These are phyloP conservation scores for Muntiacus muntjak DNA, from an alignment of 2,113 vertebrate species.

Conservation along the genomic window DNA sequence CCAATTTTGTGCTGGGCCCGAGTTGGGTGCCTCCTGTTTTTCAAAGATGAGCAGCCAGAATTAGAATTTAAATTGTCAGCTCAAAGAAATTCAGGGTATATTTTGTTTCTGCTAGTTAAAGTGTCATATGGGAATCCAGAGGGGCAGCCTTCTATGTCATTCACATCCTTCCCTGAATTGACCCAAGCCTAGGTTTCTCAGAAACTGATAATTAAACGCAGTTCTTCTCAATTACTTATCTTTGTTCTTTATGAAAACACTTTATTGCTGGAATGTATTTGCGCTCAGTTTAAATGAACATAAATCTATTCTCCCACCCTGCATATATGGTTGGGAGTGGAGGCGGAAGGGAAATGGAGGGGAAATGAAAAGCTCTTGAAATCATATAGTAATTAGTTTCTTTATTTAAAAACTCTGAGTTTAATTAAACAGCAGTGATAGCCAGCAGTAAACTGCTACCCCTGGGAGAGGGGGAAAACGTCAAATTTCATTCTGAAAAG, in stretches of 20 bases:
- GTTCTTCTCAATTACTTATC: neutral
- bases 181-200: neutral
- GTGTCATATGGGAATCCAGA: neutral
- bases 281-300: neutral
- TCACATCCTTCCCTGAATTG: neutral
- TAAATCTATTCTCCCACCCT: neutral
- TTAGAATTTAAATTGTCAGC: conserved; percentile 59
- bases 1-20: neutral
- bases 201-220: neutral
- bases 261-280: neutral
- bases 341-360: neutral
- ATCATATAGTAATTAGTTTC: conserved; percentile 43
- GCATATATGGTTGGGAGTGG: neutral
- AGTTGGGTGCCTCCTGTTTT: conserved; percentile 44
- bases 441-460: conserved; percentile 30
- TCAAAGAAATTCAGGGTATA: neutral
- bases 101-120: conserved; percentile 35
- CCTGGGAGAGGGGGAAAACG: neutral
- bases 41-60: conserved; percentile 49
- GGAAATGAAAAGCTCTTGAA: conserved; percentile 32
- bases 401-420: conserved; percentile 36
- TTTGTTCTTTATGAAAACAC: neutral
- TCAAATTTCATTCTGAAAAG: conserved; percentile 43
- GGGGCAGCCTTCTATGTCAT: neutral
- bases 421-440: conserved; percentile 49